Percentiles rank a stretch among this genome's conserved stretches.
These are phyloP conservation scores for Schizopygopsis malacanthus DNA, from an alignment of 2,797 vertebrate genomes.

Conservation along the genomic window DNA sequence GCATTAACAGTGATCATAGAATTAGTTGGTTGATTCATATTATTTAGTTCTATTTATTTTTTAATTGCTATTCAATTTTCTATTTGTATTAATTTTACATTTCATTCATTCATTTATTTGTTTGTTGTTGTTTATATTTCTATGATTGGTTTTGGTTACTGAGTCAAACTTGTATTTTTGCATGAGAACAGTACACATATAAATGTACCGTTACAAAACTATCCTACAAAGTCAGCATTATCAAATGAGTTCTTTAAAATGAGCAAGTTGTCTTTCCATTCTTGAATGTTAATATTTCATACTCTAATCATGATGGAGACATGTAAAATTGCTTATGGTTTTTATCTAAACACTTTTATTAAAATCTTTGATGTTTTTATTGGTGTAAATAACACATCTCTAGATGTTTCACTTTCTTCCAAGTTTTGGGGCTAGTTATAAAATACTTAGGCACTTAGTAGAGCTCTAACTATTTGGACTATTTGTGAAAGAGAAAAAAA, in stretches of 20 bases:
- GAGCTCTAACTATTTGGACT: neutral
- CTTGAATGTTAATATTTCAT: neutral
- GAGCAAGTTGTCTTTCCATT: neutral
- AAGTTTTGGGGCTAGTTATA: neutral
- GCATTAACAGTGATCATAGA: neutral
- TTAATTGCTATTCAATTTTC: neutral
- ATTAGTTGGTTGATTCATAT: neutral
- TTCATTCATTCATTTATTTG: neutral
- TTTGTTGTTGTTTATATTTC: neutral
- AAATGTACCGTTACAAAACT: neutral
- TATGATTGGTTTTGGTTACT: constrained; percentile 17
- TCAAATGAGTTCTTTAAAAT: neutral
- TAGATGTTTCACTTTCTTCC: neutral
- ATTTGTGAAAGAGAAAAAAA: neutral
- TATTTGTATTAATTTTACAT: neutral
- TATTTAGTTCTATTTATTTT: neutral
- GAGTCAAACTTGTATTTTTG: neutral
- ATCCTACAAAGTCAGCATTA: neutral
- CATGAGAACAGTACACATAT: neutral
- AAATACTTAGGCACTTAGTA: neutral
- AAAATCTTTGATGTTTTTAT: neutral
- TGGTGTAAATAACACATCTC: neutral
- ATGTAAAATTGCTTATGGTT: neutral
- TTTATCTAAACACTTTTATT: neutral
- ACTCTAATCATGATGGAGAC: neutral